Percentiles rank a stretch among this genome's conserved stretches.
Conservation (phyloP, 2,113 vertebrate genomes). For the Epinephelus fuscoguttatus region DNA sequence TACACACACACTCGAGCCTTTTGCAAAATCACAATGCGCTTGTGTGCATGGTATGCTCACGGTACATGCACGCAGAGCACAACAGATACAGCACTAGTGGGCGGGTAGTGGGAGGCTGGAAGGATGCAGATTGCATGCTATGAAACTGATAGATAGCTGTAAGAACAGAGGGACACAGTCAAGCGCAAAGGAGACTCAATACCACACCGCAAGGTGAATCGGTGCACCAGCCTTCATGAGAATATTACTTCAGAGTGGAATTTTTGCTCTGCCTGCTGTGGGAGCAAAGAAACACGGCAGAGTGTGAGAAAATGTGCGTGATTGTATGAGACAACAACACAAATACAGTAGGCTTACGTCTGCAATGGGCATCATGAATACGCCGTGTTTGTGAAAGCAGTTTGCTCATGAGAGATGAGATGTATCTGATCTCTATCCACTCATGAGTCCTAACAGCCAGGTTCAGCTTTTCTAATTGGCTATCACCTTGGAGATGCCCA, state of each 20-base stretch:
- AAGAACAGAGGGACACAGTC: conserved; percentile 75
- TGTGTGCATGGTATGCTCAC: conserved; percentile 33
- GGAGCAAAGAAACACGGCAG: conserved; percentile 34
- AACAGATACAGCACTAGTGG: conserved; percentile 71
- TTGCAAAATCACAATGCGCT: conserved; percentile 56
- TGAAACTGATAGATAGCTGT: conserved; percentile 81
- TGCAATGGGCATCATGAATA: conserved; percentile 9
- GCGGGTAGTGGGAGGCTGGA: conserved; percentile 77
- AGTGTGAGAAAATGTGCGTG: conserved; percentile 31
- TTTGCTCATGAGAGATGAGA: conserved; percentile 48
- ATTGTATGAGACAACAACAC: not conserved
- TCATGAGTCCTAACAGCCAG: conserved; percentile 33
- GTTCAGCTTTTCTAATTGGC: conserved; percentile 65
- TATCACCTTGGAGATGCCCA: conserved; percentile 65
- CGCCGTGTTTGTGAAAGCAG: conserved; percentile 38
- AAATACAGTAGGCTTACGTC: conserved; percentile 7
- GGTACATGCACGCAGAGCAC: conserved; percentile 51
- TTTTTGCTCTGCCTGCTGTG: conserved; percentile 38
- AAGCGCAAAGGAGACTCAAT: conserved; percentile 77
- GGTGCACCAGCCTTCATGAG: conserved; percentile 60
- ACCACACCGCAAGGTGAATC: conserved; percentile 73
- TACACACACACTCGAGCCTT: conserved; percentile 38
- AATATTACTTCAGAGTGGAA: conserved; percentile 61
- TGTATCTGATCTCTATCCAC: conserved; percentile 50
- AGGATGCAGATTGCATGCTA: conserved; percentile 80